phyloP scores from a whole-genome alignment of 2,888 invertebrate genomes.

The Cistogaster globosa region DNA sequence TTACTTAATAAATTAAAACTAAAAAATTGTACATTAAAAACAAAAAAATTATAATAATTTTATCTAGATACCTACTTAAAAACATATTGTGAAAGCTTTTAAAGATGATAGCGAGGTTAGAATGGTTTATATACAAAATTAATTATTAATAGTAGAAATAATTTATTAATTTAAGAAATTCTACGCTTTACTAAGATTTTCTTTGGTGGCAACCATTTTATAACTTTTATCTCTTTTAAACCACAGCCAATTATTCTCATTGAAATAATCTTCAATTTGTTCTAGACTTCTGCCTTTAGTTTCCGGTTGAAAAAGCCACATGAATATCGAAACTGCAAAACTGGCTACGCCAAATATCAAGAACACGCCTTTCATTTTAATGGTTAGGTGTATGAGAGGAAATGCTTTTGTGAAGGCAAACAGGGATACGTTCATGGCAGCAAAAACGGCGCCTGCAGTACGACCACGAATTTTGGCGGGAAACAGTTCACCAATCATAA shows the following conservation, averaged over 20 bases:
- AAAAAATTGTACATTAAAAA: background rate
- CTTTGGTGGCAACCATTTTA: constrained; percentile 70
- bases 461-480: constrained; percentile 89
- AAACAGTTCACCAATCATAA: constrained; percentile 90
- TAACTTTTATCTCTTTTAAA: constrained; percentile 78
- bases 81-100: constrained; percentile 3
- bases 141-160: too few relatives aligned
- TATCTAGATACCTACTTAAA: background rate
- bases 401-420: constrained; percentile 89
- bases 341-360: constrained; percentile 88
- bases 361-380: constrained; percentile 88
- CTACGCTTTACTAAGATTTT: constrained; percentile 48
- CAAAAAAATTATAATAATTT: background rate
- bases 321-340: constrained; percentile 86
- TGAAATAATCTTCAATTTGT: constrained; percentile 91
- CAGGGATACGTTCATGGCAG: constrained; percentile 87
- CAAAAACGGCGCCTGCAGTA: constrained; percentile 89
- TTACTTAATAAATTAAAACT: background rate
- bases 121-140: constrained; percentile 47
- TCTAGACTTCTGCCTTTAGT: constrained; percentile 88
- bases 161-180: background rate
- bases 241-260: constrained; percentile 87
- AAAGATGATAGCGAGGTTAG: constrained; percentile 38
- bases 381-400: constrained; percentile 85
- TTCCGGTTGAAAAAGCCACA: constrained; percentile 89